Conservation (phyloP, 2,797 vertebrate genomes). For the Typhlichthys subterraneus region DNA sequence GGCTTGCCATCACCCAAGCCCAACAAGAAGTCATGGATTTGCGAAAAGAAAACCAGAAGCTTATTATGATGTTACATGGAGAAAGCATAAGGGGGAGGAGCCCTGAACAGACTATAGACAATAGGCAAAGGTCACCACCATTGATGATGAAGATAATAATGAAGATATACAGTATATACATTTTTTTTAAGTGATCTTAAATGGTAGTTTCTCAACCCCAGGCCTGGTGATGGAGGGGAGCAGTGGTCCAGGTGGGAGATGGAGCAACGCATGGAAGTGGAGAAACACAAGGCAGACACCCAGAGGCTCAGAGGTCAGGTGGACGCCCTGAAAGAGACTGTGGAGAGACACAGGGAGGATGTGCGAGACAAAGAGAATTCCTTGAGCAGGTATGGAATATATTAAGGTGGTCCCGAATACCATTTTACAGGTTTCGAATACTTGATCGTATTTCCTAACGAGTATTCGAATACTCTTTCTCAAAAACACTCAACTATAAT, state of each 20-base stretch:
- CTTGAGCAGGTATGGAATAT: slow-evolving; percentile 63
- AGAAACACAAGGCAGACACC: slow-evolving; percentile 63
- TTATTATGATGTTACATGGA: slow-evolving; percentile 51
- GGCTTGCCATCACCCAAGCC: slow-evolving; percentile 57
- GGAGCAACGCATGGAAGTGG: slow-evolving; percentile 57
- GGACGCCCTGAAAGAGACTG: slow-evolving; percentile 67
- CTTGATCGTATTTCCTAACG: too few species aligned
- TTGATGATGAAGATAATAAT: neutral
- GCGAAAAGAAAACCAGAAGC: slow-evolving; percentile 66
- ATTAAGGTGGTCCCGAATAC: too few species aligned
- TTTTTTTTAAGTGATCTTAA: too few species aligned
- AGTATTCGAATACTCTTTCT: too few species aligned
- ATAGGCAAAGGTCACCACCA: slow-evolving; percentile 47
- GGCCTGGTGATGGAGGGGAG: slow-evolving; percentile 49
- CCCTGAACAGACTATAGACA: slow-evolving; percentile 19
- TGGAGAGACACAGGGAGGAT: slow-evolving; percentile 62
- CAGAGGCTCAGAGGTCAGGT: slow-evolving; percentile 71
- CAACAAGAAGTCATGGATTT: slow-evolving; percentile 68
- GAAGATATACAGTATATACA: neutral
- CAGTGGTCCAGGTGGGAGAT: slow-evolving; percentile 49
- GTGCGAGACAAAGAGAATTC: slow-evolving; percentile 62
- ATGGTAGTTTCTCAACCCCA: slow-evolving; percentile 29
- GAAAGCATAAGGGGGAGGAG: slow-evolving; percentile 29
- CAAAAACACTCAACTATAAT: too few species aligned
- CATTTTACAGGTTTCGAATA: too few species aligned